Evolutionary conservation across 2,888 invertebrate species (phyloP).

Genomic region (Muscina levida): DNA sequence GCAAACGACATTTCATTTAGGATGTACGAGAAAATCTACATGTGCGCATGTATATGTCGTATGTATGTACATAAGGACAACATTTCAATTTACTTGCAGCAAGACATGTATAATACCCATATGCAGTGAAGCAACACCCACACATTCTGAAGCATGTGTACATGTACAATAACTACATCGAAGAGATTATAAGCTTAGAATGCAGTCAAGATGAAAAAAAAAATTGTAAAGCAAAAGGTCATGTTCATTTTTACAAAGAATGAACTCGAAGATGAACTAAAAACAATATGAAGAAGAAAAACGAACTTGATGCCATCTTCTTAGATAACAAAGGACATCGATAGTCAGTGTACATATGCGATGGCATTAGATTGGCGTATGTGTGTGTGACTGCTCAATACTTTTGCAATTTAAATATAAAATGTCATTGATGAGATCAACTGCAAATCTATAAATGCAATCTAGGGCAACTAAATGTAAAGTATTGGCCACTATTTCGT

Average conservation of each 20-base stretch:
- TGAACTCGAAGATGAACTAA: constrained; percentile 31
- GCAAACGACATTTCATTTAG: constrained; percentile 52
- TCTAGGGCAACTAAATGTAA: constrained; percentile 47
- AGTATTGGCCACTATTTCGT: constrained; percentile 32
- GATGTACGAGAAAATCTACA: background rate
- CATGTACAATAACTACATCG: background rate
- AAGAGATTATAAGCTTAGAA: constrained; percentile 61
- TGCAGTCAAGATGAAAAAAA: constrained; percentile 55
- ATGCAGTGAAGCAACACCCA: constrained; percentile 10
- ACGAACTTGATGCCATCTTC: constrained; percentile 11
- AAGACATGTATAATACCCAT: constrained; percentile 10
- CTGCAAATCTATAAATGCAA: constrained; percentile 40
- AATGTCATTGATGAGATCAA: no score
- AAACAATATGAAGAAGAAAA: constrained; percentile 52
- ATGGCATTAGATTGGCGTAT: background rate
- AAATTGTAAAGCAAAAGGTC: constrained; percentile 55
- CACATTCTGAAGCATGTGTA: constrained; percentile 1
- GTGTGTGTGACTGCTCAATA: constrained; percentile 8
- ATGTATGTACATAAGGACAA: constrained; percentile 16
- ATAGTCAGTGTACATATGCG: background rate
- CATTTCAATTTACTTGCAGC: constrained; percentile 61
- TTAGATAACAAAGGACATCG: constrained; percentile 4
- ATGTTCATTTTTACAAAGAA: constrained; percentile 52
- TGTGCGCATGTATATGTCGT: no score
- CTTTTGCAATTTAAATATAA: no score